These are phyloP conservation scores for Philopotamus ludificatus DNA, from an alignment of 1,140 invertebrate species.

Conservation along the genomic window DNA sequence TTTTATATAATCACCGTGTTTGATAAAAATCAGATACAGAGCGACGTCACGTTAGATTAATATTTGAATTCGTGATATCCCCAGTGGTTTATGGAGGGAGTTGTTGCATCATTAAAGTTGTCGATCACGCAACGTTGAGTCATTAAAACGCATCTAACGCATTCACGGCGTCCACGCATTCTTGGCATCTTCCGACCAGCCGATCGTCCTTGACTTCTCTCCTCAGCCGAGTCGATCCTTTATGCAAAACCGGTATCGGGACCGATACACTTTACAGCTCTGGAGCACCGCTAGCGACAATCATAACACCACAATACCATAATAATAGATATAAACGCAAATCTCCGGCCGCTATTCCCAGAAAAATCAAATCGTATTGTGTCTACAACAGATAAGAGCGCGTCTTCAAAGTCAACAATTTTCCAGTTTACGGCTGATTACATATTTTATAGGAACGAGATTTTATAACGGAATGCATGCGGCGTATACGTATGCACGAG, in stretches of 20 bases:
- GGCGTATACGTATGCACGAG: no score
- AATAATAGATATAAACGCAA: neutral
- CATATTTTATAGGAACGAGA: neutral
- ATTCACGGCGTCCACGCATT: neutral
- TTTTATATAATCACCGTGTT: no score
- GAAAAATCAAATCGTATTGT: neutral
- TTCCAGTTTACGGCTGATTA: neutral
- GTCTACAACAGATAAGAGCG: neutral
- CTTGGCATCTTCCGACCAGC: neutral
- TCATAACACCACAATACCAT: neutral
- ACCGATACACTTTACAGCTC: neutral
- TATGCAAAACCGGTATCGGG: conserved; percentile 8
- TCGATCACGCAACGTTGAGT: no score
- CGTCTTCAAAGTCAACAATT: neutral
- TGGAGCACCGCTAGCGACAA: neutral
- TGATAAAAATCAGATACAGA: no score
- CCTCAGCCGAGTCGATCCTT: neutral
- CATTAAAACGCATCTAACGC: neutral
- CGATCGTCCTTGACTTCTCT: conserved; percentile 7
- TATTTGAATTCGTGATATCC: no score
- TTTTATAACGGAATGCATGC: neutral
- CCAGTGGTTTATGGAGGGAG: no score
- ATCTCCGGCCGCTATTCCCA: neutral
- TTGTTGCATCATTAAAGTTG: no score
- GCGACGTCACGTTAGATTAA: no score